These are phyloP conservation scores for Gallinago jamesoni DNA, from an alignment of 2,113 vertebrate genomes.

Conservation along the genomic window DNA sequence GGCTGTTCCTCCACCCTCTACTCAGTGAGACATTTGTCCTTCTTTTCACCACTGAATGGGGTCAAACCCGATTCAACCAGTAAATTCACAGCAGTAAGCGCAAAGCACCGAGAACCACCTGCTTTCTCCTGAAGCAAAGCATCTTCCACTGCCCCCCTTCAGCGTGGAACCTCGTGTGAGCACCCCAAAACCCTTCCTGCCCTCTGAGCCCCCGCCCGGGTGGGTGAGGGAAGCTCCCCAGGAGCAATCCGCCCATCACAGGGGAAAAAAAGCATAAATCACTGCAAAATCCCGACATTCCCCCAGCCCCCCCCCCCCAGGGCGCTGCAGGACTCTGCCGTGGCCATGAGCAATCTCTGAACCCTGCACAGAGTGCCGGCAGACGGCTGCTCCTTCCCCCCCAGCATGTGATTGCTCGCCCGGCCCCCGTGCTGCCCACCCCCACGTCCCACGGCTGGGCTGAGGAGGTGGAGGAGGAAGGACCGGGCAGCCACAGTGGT, in stretches of 20 bases:
- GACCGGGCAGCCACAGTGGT: background rate
- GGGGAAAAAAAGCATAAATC: background rate
- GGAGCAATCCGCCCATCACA: fast-evolving
- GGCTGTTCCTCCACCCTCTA: background rate
- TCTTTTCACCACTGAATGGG: background rate
- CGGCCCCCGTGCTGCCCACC: background rate
- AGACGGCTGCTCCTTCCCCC: background rate
- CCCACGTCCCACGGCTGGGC: fast-evolving
- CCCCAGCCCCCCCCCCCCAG: background rate
- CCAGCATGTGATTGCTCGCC: background rate
- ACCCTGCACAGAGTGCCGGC: conserved; percentile 9
- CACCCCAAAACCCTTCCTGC: background rate
- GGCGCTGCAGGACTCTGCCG: background rate
- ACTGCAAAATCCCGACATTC: background rate
- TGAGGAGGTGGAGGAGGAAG: background rate
- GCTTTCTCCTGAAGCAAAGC: background rate
- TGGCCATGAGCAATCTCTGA: conserved; percentile 1
- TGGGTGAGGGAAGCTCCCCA: background rate
- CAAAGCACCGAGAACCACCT: background rate
- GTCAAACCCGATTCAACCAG: background rate
- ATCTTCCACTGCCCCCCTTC: background rate
- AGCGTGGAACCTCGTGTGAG: fast-evolving
- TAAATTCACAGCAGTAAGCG: background rate
- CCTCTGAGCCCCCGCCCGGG: background rate
- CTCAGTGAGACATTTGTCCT: background rate